Evolutionary conservation across 2,888 invertebrate species (phyloP).

Genomic region (Chelonus formosanus): DNA sequence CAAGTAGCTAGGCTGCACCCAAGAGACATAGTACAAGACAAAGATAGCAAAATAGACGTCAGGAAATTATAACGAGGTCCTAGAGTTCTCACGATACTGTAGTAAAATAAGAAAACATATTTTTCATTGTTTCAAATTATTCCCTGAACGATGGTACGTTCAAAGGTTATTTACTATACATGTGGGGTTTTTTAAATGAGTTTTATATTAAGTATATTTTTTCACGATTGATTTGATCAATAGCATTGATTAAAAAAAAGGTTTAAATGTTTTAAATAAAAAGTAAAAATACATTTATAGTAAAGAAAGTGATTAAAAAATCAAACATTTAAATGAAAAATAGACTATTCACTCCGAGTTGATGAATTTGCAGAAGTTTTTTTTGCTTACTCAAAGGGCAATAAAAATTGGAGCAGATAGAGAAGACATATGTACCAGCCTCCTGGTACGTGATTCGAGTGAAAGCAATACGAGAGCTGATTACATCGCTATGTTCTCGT

Average conservation of each 20-base stretch:
- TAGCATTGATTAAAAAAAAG: too few species aligned
- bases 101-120: slow-evolving; percentile 7
- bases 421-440: slow-evolving; percentile 21
- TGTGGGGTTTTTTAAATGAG: too few species aligned
- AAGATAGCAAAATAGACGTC: background rate
- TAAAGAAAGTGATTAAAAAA: background rate
- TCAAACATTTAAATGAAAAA: background rate
- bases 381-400: background rate
- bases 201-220: too few species aligned
- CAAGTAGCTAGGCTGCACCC: slow-evolving; percentile 16
- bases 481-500: slow-evolving; percentile 42
- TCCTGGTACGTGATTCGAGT: slow-evolving; percentile 38
- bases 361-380: slow-evolving; percentile 8
- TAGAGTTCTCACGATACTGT: slow-evolving; percentile 28
- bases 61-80: slow-evolving; percentile 26
- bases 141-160: background rate
- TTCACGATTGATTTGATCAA: too few species aligned
- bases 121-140: background rate
- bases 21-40: slow-evolving; percentile 8
- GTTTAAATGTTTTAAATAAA: too few species aligned
- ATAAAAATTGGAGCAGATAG: slow-evolving; percentile 19
- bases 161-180: background rate
- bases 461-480: slow-evolving; percentile 40
- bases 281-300: background rate
- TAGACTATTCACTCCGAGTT: background rate